These are phyloP conservation scores for Prochilodus magdalenae DNA, from an alignment of 2,113 vertebrate species.

Conservation along the genomic window DNA sequence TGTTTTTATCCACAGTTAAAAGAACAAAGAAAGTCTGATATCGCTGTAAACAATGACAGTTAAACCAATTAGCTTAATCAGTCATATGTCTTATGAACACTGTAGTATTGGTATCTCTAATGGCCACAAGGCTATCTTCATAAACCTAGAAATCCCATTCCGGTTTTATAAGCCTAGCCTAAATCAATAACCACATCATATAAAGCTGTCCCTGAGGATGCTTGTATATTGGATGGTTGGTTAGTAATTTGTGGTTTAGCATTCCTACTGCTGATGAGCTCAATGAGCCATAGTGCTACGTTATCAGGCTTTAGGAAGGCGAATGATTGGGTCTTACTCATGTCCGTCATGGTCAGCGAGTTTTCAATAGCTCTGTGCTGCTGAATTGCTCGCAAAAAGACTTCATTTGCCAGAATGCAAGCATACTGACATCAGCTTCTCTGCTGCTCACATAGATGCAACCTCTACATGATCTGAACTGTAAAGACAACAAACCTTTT, in stretches of 20 bases:
- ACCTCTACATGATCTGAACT: not conserved
- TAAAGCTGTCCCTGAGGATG: not conserved
- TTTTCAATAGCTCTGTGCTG: not conserved
- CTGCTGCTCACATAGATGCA: not conserved
- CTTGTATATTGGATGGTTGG: not conserved
- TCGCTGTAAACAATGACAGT: too few relatives aligned
- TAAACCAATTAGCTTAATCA: too few relatives aligned
- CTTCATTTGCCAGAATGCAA: slow-evolving; percentile 58
- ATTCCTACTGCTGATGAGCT: slow-evolving; percentile 6
- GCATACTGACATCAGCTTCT: slow-evolving; percentile 5
- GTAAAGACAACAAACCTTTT: not conserved
- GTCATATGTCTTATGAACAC: too few relatives aligned
- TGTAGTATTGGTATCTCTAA: too few relatives aligned
- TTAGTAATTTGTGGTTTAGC: slow-evolving; percentile 7
- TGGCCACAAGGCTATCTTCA: too few relatives aligned
- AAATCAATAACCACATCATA: too few relatives aligned
- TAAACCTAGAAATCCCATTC: too few relatives aligned
- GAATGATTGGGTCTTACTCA: not conserved
- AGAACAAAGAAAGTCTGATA: too few relatives aligned
- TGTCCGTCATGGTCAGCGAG: not conserved
- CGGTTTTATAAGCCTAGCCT: too few relatives aligned
- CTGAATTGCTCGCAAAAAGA: slow-evolving; percentile 52
- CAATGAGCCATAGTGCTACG: slow-evolving; percentile 3
- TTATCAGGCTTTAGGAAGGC: not conserved
- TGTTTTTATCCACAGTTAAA: too few relatives aligned